These are phyloP conservation scores for Platynereis dumerilii DNA, from an alignment of 2,888 invertebrate species.

Conservation along the genomic window DNA sequence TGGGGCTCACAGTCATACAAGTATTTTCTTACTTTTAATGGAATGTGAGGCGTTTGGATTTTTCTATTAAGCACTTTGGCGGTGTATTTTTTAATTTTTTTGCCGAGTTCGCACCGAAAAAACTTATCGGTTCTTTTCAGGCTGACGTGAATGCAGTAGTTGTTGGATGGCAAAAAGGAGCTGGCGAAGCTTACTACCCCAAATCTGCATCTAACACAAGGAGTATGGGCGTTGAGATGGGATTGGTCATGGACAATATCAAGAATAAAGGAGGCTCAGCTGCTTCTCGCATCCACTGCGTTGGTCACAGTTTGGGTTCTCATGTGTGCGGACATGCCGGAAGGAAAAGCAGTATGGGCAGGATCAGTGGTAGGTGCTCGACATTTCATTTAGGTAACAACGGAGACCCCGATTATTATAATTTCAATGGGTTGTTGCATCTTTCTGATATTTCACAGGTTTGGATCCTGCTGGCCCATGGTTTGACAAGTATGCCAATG, in stretches of 20 bases:
- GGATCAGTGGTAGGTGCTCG: neutral
- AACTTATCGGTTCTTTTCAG: neutral
- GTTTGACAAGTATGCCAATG: too few relatives aligned
- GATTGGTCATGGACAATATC: neutral
- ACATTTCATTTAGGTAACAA: too few relatives aligned
- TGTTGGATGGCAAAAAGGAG: conserved; percentile 2
- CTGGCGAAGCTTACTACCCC: neutral
- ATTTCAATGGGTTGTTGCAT: too few relatives aligned
- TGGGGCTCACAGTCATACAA: too few relatives aligned
- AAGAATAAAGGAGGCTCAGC: neutral
- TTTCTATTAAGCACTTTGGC: too few relatives aligned
- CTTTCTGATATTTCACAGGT: conserved; percentile 3
- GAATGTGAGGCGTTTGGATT: too few relatives aligned
- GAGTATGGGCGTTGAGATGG: neutral
- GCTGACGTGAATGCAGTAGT: neutral
- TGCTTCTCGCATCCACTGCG: neutral
- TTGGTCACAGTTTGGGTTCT: neutral
- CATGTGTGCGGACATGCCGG: neutral
- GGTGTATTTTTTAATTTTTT: too few relatives aligned
- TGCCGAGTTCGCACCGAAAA: too few relatives aligned
- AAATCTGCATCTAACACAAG: conserved; percentile 5
- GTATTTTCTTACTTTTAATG: too few relatives aligned
- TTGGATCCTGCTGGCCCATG: neutral
- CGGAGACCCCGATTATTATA: too few relatives aligned
- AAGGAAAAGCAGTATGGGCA: neutral